Evolutionary conservation across 2,797 vertebrate genomes (phyloP).

Genomic region (Danio choprae): DNA sequence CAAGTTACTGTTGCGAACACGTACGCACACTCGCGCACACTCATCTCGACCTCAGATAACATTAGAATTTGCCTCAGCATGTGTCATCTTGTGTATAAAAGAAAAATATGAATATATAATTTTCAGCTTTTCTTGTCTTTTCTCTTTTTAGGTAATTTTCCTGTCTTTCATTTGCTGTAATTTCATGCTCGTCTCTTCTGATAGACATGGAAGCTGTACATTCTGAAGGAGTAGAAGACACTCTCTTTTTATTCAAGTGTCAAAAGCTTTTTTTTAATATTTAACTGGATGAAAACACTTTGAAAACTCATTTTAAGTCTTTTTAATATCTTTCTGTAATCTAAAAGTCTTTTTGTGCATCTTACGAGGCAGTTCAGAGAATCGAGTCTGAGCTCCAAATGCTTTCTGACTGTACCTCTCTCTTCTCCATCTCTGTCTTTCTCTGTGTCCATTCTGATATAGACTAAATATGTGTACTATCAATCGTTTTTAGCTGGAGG

Average conservation of each 20-base stretch:
- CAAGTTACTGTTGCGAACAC: constrained; percentile 6
- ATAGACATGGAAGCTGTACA: constrained; percentile 25
- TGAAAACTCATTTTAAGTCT: constrained; percentile 25
- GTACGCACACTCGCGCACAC: background rate
- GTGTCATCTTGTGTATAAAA: constrained; percentile 36
- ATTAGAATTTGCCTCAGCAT: background rate
- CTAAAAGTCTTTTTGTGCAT: constrained; percentile 33
- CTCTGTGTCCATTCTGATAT: constrained; percentile 11
- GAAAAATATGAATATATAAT: constrained; percentile 32
- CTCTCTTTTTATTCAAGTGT: constrained; percentile 31
- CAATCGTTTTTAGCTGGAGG: constrained; percentile 2
- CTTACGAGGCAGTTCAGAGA: constrained; percentile 19
- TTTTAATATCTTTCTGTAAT: constrained; percentile 39
- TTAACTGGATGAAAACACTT: constrained; percentile 23
- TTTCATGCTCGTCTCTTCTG: constrained; percentile 26
- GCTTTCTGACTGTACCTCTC: background rate
- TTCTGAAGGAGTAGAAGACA: constrained; percentile 1
- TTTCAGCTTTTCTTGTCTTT: constrained; percentile 33
- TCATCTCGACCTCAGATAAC: constrained; percentile 17
- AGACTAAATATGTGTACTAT: constrained; percentile 12
- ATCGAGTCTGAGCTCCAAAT: constrained; percentile 6
- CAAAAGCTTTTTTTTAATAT: constrained; percentile 18
- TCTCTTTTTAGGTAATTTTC: constrained; percentile 29
- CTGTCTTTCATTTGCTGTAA: constrained; percentile 32
- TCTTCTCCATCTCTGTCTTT: background rate